Conservation (phyloP, 2,113 vertebrate species). For the Apteryx owenii region DNA sequence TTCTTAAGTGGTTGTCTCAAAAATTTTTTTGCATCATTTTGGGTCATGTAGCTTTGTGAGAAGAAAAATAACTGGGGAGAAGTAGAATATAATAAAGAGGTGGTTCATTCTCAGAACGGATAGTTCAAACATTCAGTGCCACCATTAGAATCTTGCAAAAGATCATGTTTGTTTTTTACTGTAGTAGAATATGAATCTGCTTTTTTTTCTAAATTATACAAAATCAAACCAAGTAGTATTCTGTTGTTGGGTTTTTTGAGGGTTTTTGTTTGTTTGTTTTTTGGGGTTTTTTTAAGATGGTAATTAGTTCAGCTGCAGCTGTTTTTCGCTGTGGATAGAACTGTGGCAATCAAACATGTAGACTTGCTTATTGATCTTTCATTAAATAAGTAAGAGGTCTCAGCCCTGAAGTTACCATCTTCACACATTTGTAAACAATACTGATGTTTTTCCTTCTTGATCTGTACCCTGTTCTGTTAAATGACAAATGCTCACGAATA, state of each 20-base stretch:
- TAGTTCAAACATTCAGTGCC: neutral
- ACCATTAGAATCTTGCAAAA: neutral
- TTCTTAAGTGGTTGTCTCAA: neutral
- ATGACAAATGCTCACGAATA: neutral
- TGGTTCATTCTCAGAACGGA: neutral
- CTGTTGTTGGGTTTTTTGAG: neutral
- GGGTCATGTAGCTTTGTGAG: neutral
- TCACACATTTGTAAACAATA: neutral
- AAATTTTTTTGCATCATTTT: neutral
- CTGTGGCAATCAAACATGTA: neutral
- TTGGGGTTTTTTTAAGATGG: neutral
- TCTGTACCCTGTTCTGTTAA: neutral
- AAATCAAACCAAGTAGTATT: neutral
- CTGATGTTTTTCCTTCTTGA: neutral
- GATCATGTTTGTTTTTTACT: neutral
- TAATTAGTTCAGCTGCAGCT: neutral
- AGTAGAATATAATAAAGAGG: neutral
- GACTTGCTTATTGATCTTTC: neutral
- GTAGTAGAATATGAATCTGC: neutral
- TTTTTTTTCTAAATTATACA: neutral
- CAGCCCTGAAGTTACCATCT: neutral
- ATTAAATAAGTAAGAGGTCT: neutral
- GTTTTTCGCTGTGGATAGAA: neutral
- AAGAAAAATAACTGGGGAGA: neutral
- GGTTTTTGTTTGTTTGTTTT: neutral